Conservation (phyloP, 1,140 invertebrate species). For the Bombus ignitus region DNA sequence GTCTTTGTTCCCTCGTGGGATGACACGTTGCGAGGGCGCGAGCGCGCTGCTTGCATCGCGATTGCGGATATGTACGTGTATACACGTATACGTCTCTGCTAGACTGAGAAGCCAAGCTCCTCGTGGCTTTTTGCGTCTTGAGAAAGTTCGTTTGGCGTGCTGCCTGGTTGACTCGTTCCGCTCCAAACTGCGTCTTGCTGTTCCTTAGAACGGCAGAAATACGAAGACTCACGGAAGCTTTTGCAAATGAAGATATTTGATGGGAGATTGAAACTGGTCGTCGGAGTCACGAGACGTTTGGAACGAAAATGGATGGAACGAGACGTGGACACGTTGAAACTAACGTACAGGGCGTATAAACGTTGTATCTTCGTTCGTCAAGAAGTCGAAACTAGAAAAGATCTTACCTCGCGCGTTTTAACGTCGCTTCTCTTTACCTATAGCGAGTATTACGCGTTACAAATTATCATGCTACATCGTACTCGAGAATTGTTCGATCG, state of each 20-base stretch:
- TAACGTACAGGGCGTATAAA: too few species aligned
- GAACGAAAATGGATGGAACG: background rate
- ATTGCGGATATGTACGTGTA: conserved; percentile 12
- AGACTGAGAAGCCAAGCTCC: background rate
- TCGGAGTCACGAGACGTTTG: background rate
- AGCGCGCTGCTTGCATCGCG: background rate
- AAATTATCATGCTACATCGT: too few species aligned
- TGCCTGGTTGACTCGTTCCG: background rate
- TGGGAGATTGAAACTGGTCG: background rate
- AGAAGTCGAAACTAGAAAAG: too few species aligned
- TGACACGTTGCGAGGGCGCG: conserved; percentile 35
- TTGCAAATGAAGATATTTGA: background rate
- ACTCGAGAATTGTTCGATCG: background rate
- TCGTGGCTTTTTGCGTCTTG: conserved; percentile 11
- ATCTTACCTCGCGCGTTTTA: background rate
- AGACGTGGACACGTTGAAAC: background rate
- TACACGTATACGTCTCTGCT: background rate
- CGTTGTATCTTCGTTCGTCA: too few species aligned
- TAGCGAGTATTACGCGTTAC: too few species aligned
- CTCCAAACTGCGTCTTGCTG: background rate
- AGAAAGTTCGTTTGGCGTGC: conserved; percentile 20
- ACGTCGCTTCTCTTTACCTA: background rate
- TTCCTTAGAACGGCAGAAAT: background rate
- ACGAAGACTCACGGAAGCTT: background rate
- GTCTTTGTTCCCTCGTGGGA: conserved; percentile 48